Evolutionary conservation across 2,113 vertebrate genomes (phyloP), one percentile per base, ranked within the genome.

Genomic region (Drymodes brunneopygia): DNA sequence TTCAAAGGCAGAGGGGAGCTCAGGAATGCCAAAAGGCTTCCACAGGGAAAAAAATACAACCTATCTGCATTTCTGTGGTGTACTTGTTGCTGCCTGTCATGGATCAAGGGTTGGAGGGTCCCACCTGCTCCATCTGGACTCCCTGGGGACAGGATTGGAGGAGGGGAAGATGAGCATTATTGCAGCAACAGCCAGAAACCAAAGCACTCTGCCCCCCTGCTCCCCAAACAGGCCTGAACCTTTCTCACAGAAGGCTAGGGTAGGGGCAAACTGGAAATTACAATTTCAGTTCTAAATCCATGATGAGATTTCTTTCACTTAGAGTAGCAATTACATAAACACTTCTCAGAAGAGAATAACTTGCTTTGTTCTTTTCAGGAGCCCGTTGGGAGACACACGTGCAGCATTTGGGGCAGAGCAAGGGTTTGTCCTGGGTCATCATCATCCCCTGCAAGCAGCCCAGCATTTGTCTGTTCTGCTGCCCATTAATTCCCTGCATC

Each of bases 11-110:
- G n/a, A 60, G 11, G 42, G 15, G 51, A 70, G 24, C 29, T 85
- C n/a, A 73, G 40, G 40, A 71, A 47, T 10, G 36, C 21, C 47
- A 57, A 24, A 69, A 66, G 18, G 18, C 36, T 47, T 85, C 45
- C n/a, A 44, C 4, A 16, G 36, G 27, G 5, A 4, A 9, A 36
- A 35, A n/a, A 50, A 1, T 10, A 21, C 2, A 53, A n/a, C 4
- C 29, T 44, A 4, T 56, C 45, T 40, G 45, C 58, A 10, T 35
- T 78, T 73, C 91, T 70, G 24, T 27, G 9, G 18, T 2, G 12
- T 29, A 24, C 31, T n/a, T 70, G 56, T 61, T 65, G 56, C 42
- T 90, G 22, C 56, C 28, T 48, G 42, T 44, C 70, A 31, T 3
- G 19, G 70, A 33, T 66, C 42, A 62, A 35, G n/a, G 58, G 29